Percentiles rank a stretch among this genome's conserved stretches.
These are phyloP conservation scores for Grapholita molesta DNA, from an alignment of 1,140 invertebrate genomes.

Conservation along the genomic window DNA sequence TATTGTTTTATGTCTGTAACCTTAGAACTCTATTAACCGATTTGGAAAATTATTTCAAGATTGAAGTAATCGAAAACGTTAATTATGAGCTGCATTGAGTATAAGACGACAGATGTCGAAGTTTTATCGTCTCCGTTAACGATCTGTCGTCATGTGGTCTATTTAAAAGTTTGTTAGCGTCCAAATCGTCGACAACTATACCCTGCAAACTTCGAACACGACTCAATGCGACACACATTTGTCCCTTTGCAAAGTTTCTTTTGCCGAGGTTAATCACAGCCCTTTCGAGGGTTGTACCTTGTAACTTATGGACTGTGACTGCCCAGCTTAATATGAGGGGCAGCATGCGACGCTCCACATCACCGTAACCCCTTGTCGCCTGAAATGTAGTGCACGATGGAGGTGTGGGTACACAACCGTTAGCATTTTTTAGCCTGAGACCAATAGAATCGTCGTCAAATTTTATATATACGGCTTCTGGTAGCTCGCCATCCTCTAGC, in stretches of 20 bases:
- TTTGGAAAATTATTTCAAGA: too few relatives aligned
- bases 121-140: too few relatives aligned
- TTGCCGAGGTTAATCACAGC: conserved; percentile 39
- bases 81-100: too few relatives aligned
- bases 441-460: background rate
- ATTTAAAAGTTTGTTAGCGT: too few relatives aligned
- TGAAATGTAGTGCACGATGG: background rate
- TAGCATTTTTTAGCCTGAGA: background rate
- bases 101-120: too few relatives aligned
- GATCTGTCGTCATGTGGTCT: too few relatives aligned
- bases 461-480: background rate
- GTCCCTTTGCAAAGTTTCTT: conserved; percentile 40
- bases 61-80: too few relatives aligned
- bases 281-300: conserved; percentile 35
- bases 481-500: background rate
- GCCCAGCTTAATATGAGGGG: conserved; percentile 38
- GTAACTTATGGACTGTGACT: conserved; percentile 37
- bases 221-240: conserved; percentile 7
- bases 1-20: too few relatives aligned
- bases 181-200: too few relatives aligned
- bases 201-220: too few relatives aligned
- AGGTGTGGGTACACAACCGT: background rate
- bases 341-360: conserved; percentile 30
- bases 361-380: background rate
- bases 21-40: too few relatives aligned